Evolutionary conservation across 2,797 vertebrate species (phyloP).

Genomic region (Gila robusta): DNA sequence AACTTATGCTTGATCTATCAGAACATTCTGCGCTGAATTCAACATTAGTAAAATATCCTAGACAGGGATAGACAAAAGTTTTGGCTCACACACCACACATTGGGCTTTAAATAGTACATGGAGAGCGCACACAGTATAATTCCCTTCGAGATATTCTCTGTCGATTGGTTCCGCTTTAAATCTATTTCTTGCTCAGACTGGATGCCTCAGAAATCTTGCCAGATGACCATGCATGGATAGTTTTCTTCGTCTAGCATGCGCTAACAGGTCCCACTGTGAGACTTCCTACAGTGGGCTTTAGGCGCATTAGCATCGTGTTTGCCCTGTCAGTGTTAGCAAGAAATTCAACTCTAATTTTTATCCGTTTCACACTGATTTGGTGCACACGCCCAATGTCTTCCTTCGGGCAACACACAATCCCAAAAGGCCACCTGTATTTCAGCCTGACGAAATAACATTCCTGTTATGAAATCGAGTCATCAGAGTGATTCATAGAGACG

Average conservation of each 20-base stretch:
- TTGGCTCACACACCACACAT: background rate
- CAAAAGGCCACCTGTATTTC: background rate
- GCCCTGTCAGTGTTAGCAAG: constrained; percentile 5
- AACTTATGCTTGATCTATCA: constrained; percentile 24
- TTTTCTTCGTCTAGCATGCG: constrained; percentile 10
- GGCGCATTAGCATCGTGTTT: background rate
- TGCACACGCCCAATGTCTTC: background rate
- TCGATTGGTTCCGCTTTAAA: constrained; percentile 1
- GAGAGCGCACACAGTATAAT: background rate
- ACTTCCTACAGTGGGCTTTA: background rate
- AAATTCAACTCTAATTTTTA: background rate
- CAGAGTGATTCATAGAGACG: background rate
- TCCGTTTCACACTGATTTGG: constrained; percentile 14
- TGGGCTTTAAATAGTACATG: constrained; percentile 5
- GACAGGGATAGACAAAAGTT: background rate
- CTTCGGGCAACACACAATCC: background rate
- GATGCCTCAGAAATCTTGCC: background rate
- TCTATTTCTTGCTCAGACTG: constrained; percentile 7
- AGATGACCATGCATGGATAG: constrained; percentile 9
- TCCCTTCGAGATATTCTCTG: background rate
- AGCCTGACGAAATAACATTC: background rate
- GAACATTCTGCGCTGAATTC: background rate
- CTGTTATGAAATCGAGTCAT: background rate
- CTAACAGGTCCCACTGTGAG: constrained; percentile 17
- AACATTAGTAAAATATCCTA: background rate